phyloP scores from a whole-genome alignment of 2,888 invertebrate species.

The Hypomecis atomaria region DNA sequence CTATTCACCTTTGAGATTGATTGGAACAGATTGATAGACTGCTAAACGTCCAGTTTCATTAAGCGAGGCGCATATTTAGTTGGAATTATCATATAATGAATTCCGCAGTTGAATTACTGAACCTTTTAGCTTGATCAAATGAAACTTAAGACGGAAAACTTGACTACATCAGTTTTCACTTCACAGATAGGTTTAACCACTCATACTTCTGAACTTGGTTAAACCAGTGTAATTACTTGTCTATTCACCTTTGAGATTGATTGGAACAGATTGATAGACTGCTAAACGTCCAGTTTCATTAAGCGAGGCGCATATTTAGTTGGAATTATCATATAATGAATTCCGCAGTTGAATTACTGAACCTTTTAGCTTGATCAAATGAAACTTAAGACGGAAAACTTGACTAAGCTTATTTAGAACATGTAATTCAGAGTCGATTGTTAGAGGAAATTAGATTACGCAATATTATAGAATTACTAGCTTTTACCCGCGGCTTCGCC shows the following conservation, averaged over 20 bases:
- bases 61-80: slow-evolving; percentile 1
- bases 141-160: neutral
- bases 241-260: slow-evolving; percentile 1
- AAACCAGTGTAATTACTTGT: neutral
- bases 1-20: slow-evolving; percentile 1
- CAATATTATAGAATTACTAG: no score
- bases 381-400: neutral
- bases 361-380: neutral
- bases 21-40: slow-evolving; percentile 15
- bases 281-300: slow-evolving; percentile 18
- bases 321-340: slow-evolving; percentile 9
- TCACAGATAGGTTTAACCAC: neutral
- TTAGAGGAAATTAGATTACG: no score
- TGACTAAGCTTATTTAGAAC: neutral
- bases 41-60: slow-evolving; percentile 18
- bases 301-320: slow-evolving; percentile 1
- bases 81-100: slow-evolving; percentile 9
- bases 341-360: neutral
- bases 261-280: slow-evolving; percentile 15
- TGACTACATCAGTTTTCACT: neutral
- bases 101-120: neutral
- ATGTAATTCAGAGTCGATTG: no score
- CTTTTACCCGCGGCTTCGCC: no score
- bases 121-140: neutral
- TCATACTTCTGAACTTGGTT: neutral